Evolutionary conservation across 2,888 invertebrate genomes (phyloP), one percentile per base, ranked within the genome.

Genomic region (Drosophila tanythrix): DNA sequence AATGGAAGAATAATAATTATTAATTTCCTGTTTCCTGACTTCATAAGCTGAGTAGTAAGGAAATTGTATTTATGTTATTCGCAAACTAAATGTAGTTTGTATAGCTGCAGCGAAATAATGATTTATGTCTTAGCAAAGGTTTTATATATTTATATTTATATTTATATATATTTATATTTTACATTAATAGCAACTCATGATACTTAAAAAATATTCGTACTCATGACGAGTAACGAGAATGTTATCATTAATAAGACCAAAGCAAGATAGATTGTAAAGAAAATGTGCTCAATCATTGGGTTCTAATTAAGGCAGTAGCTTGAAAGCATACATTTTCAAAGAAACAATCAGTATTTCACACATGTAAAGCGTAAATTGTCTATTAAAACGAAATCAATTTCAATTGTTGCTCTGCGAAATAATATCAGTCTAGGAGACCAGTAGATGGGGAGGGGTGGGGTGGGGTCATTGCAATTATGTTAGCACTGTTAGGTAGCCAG

Each of bases 371-470:
- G 53, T 21, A 36, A 15, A 60, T 35, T 46, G 35, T 27, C 31
- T n/a, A 36, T 33, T 56, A 31, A 59, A 65, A 75, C 35, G 63
- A 60, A 76, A 73, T 82, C 70, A 79, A 81, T 79, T 82, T 71
- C 84, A 84, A 77, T 82, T 76, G 76, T 60, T 75, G 61, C 51
- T 48, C 35, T 71, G 57, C 62, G 70, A 61, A 40, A 53, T 43
- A 67, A 70, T 59, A 29, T 59, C 53, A 46, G 53, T 43, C 58
- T 33, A 38, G 31, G 43, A 50, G 57, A 38, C 27, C 18, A 38
- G 6, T 21, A 63, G n/a, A 52, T 27, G 50, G 25, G 38, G 8
- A 68, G 31, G 33, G 50, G 53, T 31, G 25, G 4, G 68, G 43
- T 29, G 52, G 59, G 40, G 36, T 46, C 65, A 62, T 65, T 69